Evolutionary conservation across 2,797 vertebrate genomes (phyloP).

Genomic region (Karalla daura): DNA sequence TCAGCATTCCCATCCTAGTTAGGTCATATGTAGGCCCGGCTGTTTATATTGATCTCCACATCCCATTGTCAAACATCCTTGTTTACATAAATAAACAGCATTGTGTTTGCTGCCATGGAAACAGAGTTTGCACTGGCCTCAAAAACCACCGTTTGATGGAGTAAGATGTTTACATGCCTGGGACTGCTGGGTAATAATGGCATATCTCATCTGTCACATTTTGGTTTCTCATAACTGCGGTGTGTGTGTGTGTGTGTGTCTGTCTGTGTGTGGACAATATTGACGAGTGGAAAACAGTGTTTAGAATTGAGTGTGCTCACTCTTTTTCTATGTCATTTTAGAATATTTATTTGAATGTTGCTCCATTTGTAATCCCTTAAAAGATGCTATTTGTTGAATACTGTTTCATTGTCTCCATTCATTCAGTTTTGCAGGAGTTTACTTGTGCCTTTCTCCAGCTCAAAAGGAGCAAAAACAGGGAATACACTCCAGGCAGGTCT

Average conservation of each 20-base stretch:
- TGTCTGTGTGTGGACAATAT: slow-evolving; percentile 18
- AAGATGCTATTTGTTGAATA: slow-evolving; percentile 8
- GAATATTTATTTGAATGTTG: background rate
- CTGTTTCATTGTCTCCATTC: too few species aligned
- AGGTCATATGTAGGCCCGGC: slow-evolving; percentile 46
- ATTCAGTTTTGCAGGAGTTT: too few species aligned
- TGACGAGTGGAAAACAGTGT: slow-evolving; percentile 20
- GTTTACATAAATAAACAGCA: slow-evolving; percentile 76
- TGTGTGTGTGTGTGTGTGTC: slow-evolving; percentile 39
- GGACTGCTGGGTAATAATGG: slow-evolving; percentile 61
- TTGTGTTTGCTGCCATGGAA: slow-evolving; percentile 67
- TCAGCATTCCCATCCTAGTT: slow-evolving; percentile 15
- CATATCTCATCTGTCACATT: slow-evolving; percentile 63
- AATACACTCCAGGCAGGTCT: too few species aligned
- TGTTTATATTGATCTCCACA: slow-evolving; percentile 67
- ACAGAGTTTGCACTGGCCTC: slow-evolving; percentile 61
- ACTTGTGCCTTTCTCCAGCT: too few species aligned
- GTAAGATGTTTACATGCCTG: slow-evolving; percentile 68
- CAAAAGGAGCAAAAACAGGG: too few species aligned
- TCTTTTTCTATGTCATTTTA: slow-evolving; percentile 13
- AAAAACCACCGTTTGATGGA: slow-evolving; percentile 65
- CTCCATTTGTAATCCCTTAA: slow-evolving; percentile 8
- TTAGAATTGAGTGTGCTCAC: slow-evolving; percentile 32
- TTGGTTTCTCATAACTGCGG: slow-evolving; percentile 43
- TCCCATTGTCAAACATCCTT: slow-evolving; percentile 69